Conservation (phyloP, 2,113 vertebrate species). For the Malurus melanocephalus region DNA sequence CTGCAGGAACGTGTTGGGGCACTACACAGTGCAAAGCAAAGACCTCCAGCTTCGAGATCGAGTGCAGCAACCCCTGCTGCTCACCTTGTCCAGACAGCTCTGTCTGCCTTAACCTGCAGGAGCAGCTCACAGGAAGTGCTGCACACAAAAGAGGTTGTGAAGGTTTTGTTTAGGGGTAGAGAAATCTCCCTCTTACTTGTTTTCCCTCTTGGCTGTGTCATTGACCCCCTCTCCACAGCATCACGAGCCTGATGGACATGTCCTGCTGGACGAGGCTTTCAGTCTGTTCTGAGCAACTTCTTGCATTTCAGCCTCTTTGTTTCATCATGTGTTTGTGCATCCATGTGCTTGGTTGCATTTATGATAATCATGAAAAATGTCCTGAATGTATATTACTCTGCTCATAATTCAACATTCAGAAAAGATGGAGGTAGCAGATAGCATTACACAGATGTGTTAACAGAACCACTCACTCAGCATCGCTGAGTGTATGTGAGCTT, state of each 20-base stretch:
- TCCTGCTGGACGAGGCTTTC: background rate
- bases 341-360: background rate
- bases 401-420: background rate
- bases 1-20: slow-evolving; percentile 25
- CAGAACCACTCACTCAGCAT: slow-evolving; percentile 18
- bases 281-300: background rate
- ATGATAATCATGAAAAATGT: background rate
- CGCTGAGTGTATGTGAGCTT: background rate
- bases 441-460: background rate
- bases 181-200: background rate
- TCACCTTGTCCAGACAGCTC: background rate
- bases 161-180: background rate
- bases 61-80: background rate
- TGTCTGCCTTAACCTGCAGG: slow-evolving; percentile 19
- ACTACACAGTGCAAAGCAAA: background rate
- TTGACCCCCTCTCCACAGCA: background rate
- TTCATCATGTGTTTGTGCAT: background rate
- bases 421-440: background rate
- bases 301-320: background rate
- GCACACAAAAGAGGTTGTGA: background rate
- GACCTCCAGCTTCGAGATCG: background rate
- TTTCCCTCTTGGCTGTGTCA: background rate
- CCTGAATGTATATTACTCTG: background rate
- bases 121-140: accelerated
- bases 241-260: background rate